phyloP scores from a whole-genome alignment of 1,140 invertebrate species.

The Drosophila suzukii region DNA sequence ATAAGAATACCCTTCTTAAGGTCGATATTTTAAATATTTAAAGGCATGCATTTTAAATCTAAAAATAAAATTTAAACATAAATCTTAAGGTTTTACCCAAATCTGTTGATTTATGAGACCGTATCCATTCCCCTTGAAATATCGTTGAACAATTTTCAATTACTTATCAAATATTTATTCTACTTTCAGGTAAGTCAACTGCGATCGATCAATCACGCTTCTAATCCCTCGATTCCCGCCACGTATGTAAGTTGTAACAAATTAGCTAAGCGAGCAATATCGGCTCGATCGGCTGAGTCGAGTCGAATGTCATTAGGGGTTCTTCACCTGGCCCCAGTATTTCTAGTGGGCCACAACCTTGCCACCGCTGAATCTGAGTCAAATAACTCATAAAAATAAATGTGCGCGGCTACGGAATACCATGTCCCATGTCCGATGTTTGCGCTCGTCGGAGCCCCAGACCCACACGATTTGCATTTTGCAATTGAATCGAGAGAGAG shows the following conservation, averaged over 20 bases:
- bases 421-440: constrained; percentile 6
- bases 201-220: constrained; percentile 31
- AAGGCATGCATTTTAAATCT: too few species aligned
- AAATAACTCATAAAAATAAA: constrained; percentile 69
- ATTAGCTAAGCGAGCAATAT: constrained; percentile 23
- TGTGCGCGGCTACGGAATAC: constrained; percentile 17
- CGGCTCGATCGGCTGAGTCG: constrained; percentile 9
- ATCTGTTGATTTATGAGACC: too few species aligned
- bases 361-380: constrained; percentile 54
- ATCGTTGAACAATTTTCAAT: constrained; percentile 2
- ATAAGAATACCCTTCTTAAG: too few species aligned
- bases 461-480: constrained; percentile 65
- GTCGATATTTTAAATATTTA: too few species aligned
- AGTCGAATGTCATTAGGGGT: constrained; percentile 71
- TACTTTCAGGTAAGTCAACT: constrained; percentile 55
- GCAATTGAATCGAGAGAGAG: constrained; percentile 46
- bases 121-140: neutral
- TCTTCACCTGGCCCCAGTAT: constrained; percentile 54
- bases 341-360: constrained; percentile 57
- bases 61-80: too few species aligned
- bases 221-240: constrained; percentile 12
- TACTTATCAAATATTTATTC: constrained; percentile 23
- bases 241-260: constrained; percentile 66
- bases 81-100: too few species aligned
- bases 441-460: constrained; percentile 11